These are phyloP conservation scores for Marmota flaviventris DNA, from an alignment of 2,113 vertebrate genomes.

Conservation along the genomic window DNA sequence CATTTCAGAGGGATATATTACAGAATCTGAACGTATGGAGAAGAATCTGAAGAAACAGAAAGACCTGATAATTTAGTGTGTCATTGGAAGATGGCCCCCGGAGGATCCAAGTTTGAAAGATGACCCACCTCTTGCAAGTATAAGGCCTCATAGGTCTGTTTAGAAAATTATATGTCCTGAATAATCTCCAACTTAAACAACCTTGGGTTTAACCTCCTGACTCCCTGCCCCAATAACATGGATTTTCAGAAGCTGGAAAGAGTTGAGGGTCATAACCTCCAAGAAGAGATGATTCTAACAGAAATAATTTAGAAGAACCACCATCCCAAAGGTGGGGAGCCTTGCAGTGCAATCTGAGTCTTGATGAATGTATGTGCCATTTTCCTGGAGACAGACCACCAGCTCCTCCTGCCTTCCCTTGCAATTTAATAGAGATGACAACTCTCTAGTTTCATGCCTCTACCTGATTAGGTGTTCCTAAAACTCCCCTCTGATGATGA, in stretches of 20 bases:
- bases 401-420: neutral
- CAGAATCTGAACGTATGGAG: neutral
- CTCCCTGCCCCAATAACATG: neutral
- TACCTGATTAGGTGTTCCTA: neutral
- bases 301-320: neutral
- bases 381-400: neutral
- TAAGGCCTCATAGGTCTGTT: neutral
- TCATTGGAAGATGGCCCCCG: neutral
- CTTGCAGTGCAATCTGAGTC: neutral
- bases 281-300: slow-evolving; percentile 10
- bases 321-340: neutral
- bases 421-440: neutral
- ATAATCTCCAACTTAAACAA: neutral
- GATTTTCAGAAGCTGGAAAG: slow-evolving; percentile 36
- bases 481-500: slow-evolving; percentile 20
- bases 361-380: neutral
- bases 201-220: neutral
- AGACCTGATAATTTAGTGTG: neutral
- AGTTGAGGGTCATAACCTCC: neutral
- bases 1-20: neutral
- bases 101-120: neutral
- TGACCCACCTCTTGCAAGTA: neutral
- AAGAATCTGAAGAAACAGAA: neutral
- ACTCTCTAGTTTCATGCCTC: neutral
- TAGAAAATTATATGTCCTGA: neutral